Evolutionary conservation across 2,113 vertebrate species (phyloP).

Genomic region (Anhinga rufa): DNA sequence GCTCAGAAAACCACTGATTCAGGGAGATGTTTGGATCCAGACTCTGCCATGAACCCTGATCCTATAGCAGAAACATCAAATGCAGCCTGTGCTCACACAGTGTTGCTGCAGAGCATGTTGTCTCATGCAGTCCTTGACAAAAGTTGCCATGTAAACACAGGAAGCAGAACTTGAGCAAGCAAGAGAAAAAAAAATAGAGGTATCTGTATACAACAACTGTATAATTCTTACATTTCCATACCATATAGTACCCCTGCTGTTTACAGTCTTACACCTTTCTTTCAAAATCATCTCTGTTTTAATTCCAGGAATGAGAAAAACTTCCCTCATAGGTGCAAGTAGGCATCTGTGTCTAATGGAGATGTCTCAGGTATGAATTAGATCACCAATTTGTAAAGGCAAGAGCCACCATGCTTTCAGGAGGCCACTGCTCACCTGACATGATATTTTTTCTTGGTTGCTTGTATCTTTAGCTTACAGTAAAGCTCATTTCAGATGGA

Average conservation of each 20-base stretch:
- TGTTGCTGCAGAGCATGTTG: background rate
- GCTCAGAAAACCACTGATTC: background rate
- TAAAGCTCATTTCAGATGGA: background rate
- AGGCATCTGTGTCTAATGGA: background rate
- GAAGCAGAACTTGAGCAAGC: background rate
- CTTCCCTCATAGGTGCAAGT: background rate
- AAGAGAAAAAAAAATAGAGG: background rate
- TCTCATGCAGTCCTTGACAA: background rate
- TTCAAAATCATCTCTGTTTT: background rate
- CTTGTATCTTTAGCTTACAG: background rate
- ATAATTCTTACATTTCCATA: background rate
- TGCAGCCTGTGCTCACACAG: accelerated
- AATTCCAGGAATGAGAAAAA: background rate
- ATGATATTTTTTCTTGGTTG: background rate
- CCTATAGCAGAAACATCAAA: background rate
- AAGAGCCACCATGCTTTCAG: background rate
- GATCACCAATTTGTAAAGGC: background rate
- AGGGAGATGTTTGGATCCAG: background rate
- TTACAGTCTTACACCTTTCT: background rate
- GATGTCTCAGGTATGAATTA: background rate
- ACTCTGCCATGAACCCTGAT: background rate
- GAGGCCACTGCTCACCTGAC: background rate
- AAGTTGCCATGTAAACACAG: background rate
- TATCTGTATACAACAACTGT: background rate
- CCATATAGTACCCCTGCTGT: background rate